Conservation (phyloP, 1,140 invertebrate species). For the Drosophila nigrodunni region DNA sequence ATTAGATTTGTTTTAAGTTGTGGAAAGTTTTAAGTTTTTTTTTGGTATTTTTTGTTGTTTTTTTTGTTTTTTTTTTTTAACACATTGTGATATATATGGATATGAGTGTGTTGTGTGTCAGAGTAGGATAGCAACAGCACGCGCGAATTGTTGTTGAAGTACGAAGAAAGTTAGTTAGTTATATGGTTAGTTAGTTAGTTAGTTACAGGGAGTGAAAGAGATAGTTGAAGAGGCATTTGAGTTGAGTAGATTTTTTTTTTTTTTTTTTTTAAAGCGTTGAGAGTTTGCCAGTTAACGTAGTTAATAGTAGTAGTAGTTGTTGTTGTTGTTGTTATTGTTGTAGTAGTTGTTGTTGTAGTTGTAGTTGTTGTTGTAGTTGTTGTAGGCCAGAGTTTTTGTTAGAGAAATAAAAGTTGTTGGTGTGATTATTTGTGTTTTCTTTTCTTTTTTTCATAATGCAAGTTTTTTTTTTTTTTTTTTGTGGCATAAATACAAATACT, state of each 20-base stretch:
- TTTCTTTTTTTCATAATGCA: constrained; percentile 41
- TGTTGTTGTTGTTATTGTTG: constrained; percentile 58
- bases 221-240: constrained; percentile 73
- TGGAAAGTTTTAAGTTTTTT: not conserved
- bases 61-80: constrained; percentile 24
- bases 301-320: constrained; percentile 50
- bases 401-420: constrained; percentile 72
- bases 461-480: constrained; percentile 31
- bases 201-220: constrained; percentile 64
- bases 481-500: constrained; percentile 29
- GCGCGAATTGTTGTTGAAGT: constrained; percentile 39
- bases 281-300: constrained; percentile 67
- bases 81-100: constrained; percentile 14
- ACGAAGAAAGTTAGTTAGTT: constrained; percentile 45
- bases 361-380: constrained; percentile 42
- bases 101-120: constrained; percentile 38
- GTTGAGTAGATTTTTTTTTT: constrained; percentile 60
- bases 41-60: constrained; percentile 29
- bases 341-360: constrained; percentile 54
- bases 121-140: constrained; percentile 44
- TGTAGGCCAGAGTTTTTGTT: constrained; percentile 72
- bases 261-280: constrained; percentile 51
- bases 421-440: constrained; percentile 76
- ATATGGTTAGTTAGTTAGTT: constrained; percentile 46
- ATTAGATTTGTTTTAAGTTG: constrained; percentile 11